A percentile compares a stretch with the other conserved stretches of the same genome.
Conservation (phyloP, 2,888 invertebrate genomes). For the Eremobia ochroleuca region DNA sequence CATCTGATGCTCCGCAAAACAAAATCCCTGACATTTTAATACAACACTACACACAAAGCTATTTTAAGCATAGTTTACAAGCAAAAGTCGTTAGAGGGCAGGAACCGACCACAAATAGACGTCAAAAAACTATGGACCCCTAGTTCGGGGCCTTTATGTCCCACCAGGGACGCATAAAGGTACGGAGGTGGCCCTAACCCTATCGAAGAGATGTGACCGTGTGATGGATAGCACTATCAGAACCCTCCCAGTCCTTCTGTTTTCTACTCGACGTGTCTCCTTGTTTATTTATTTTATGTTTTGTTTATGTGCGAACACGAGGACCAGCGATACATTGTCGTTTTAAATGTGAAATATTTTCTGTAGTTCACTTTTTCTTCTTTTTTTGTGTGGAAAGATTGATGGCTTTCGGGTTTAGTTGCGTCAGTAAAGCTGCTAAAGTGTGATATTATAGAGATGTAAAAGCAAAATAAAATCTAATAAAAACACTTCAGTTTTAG, state of each 20-base stretch:
- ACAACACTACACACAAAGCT: conserved; percentile 57
- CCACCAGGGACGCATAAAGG: conserved; percentile 90
- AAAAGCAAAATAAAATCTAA: conserved; percentile 15
- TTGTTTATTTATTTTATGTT: conserved; percentile 89
- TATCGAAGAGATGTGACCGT: conserved; percentile 89
- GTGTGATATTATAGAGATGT: conserved; percentile 36
- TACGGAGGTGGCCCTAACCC: conserved; percentile 90
- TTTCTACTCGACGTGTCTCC: conserved; percentile 79
- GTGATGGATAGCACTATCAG: conserved; percentile 89
- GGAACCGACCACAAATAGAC: conserved; percentile 90
- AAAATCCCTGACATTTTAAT: conserved; percentile 61
- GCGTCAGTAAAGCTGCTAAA: conserved; percentile 45
- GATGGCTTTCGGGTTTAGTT: conserved; percentile 57
- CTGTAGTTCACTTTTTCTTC: conserved; percentile 64
- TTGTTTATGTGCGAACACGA: conserved; percentile 88
- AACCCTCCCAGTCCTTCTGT: conserved; percentile 86
- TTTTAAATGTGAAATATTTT: conserved; percentile 69
- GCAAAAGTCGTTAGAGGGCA: conserved; percentile 85
- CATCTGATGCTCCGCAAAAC: conserved; percentile 49
- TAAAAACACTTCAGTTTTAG: conserved; percentile 29
- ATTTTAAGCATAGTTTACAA: conserved; percentile 74
- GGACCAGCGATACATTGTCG: conserved; percentile 65
- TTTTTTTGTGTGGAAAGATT: conserved; percentile 46
- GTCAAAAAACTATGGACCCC: conserved; percentile 89
- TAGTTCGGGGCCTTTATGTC: conserved; percentile 86